phyloP scores from a whole-genome alignment of 2,888 invertebrate genomes.

The Tinea pellionella region DNA sequence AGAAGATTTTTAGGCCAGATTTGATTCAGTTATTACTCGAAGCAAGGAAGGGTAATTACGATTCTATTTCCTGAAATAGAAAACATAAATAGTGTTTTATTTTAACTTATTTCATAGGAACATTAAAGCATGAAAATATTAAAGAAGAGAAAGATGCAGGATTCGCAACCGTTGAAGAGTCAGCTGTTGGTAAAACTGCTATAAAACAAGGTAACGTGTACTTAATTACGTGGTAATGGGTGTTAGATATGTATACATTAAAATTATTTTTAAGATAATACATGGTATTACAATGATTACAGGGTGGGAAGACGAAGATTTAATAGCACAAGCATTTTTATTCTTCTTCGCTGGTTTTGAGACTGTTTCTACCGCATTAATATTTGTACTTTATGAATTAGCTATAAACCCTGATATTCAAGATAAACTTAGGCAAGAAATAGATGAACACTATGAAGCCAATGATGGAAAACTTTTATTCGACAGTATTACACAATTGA shows the following conservation, averaged over 20 bases:
- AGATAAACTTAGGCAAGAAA: constrained; percentile 32
- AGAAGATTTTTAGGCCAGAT: constrained; percentile 49
- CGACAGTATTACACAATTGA: constrained; percentile 30
- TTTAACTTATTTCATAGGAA: constrained; percentile 22
- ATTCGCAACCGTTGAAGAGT: constrained; percentile 51
- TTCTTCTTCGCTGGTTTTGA: constrained; percentile 24
- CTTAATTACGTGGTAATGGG: too few species aligned
- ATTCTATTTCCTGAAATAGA: background rate
- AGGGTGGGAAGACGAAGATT: constrained; percentile 21
- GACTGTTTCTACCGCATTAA: constrained; percentile 21
- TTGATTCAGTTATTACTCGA: constrained; percentile 70
- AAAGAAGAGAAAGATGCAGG: constrained; percentile 32
- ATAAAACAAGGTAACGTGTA: constrained; percentile 13
- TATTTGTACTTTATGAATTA: constrained; percentile 24
- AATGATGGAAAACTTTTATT: constrained; percentile 55
- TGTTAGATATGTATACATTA: background rate
- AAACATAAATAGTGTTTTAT: too few species aligned
- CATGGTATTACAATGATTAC: too few species aligned
- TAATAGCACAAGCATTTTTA: constrained; percentile 21
- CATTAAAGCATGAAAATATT: constrained; percentile 28
- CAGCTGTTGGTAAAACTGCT: constrained; percentile 33
- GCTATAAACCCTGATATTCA: constrained; percentile 25
- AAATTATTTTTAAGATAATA: too few species aligned
- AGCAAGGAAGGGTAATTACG: constrained; percentile 49
- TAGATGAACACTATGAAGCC: constrained; percentile 28